Conservation (phyloP, 2,113 vertebrate species). For the human (Homo sapiens) region GRCh38 chr6:111996001-111996500, state of each 20-base stretch:
- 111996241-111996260: rapidly evolving
- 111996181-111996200: rapidly evolving
- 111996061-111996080: not conserved
- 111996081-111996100: rapidly evolving
- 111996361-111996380: not conserved
- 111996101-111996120: not conserved
- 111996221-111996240: not conserved
- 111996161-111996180: not conserved
- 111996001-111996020: too few relatives aligned
- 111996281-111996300: not conserved
- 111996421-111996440: not conserved
- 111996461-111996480: rapidly evolving
- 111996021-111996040: too few relatives aligned
- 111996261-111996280: not conserved
- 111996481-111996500: not conserved
- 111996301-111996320: not conserved
- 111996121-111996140: not conserved
- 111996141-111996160: not conserved
- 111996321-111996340: not conserved
- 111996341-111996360: not conserved
- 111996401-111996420: not conserved
- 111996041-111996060: too few relatives aligned
- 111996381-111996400: not conserved
- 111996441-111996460: not conserved
- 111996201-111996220: not conserved